Conservation (phyloP, 2,797 vertebrate genomes). For the Champsocephalus gunnari region DNA sequence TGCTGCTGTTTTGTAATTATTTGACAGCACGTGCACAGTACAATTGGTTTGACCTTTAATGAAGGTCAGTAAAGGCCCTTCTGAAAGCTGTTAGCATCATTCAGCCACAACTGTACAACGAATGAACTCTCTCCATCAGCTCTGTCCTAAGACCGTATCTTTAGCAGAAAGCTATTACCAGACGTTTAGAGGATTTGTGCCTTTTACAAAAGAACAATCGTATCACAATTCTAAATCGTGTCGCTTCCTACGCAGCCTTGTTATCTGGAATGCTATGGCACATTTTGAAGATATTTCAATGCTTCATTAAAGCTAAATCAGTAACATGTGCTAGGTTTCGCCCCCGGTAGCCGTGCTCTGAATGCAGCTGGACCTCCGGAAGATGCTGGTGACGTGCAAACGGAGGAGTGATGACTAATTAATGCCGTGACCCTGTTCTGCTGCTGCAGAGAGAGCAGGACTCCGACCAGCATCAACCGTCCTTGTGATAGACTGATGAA, state of each 20-base stretch:
- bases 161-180: background rate
- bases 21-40: background rate
- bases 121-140: background rate
- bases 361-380: constrained; percentile 5
- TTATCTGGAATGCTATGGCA: background rate
- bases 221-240: background rate
- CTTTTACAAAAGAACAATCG: background rate
- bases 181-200: background rate
- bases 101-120: background rate
- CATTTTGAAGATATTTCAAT: too few relatives aligned
- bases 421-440: constrained; percentile 39
- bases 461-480: constrained; percentile 38
- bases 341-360: background rate
- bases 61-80: background rate
- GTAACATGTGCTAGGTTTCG: background rate
- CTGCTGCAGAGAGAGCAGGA: constrained; percentile 6
- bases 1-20: background rate
- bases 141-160: background rate
- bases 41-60: constrained; percentile 6
- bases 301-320: background rate
- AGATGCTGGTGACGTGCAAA: constrained; percentile 12
- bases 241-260: background rate
- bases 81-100: background rate
- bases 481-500: constrained; percentile 27
- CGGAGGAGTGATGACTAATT: constrained; percentile 40